A percentile compares a stretch with the other conserved stretches of the same genome.
Evolutionary conservation across 2,888 invertebrate species (phyloP).

Genomic region (Erynnis tages): DNA sequence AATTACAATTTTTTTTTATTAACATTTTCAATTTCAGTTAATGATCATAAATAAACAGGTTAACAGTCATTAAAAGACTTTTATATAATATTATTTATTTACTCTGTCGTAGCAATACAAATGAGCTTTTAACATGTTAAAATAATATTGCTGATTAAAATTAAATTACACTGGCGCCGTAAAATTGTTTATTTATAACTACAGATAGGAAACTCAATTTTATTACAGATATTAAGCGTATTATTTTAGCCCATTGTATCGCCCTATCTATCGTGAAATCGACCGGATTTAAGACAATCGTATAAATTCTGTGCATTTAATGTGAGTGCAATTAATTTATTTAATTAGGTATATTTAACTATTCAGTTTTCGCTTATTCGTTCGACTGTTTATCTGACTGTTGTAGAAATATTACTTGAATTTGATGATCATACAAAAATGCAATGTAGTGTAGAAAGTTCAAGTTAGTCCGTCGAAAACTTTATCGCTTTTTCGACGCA

Average conservation of each 20-base stretch:
- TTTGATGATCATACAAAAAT: no score
- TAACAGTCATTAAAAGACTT: no score
- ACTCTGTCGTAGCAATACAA: no score
- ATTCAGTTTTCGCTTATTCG: slow-evolving; percentile 10
- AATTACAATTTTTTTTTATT: no score
- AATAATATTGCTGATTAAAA: background rate
- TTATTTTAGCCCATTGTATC: slow-evolving; percentile 18
- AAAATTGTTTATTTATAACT: slow-evolving; percentile 1
- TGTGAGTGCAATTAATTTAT: slow-evolving; percentile 6
- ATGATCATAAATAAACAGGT: no score
- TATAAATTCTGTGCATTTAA: slow-evolving; percentile 7
- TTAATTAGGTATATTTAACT: slow-evolving; percentile 5
- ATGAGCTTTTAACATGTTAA: background rate
- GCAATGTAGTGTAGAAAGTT: no score
- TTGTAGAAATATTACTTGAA: no score
- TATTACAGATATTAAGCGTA: slow-evolving; percentile 16
- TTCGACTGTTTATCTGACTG: background rate
- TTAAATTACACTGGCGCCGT: background rate
- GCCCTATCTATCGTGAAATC: slow-evolving; percentile 13
- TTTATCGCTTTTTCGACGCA: no score
- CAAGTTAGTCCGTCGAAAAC: no score
- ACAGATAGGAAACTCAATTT: background rate
- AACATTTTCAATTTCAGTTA: no score
- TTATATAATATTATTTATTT: no score
- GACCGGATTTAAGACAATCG: slow-evolving; percentile 14